phyloP scores from a whole-genome alignment of 2,888 invertebrate species.

The Tinea pellionella region DNA sequence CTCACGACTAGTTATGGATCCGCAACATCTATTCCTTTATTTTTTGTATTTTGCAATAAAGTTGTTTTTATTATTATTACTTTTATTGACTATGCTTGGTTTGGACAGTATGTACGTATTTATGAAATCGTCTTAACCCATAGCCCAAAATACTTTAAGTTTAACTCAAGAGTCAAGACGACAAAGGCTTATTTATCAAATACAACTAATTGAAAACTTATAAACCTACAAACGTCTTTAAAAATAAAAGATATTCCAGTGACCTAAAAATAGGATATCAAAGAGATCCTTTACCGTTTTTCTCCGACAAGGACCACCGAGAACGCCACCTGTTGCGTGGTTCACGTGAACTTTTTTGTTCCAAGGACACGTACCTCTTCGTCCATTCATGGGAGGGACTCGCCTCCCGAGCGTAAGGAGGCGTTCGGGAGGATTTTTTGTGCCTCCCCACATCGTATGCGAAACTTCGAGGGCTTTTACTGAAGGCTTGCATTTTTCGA shows the following conservation, averaged over 20 bases:
- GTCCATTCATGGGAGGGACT: slow-evolving; percentile 64
- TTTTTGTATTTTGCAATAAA: too few relatives aligned
- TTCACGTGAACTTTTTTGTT: slow-evolving; percentile 69
- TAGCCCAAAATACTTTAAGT: too few relatives aligned
- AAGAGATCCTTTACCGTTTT: background rate
- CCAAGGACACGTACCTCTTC: slow-evolving; percentile 65
- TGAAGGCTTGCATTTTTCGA: slow-evolving; percentile 55
- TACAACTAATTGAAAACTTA: background rate
- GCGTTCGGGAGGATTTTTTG: slow-evolving; percentile 60
- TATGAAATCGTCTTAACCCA: too few relatives aligned
- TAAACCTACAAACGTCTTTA: too few relatives aligned
- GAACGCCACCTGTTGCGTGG: slow-evolving; percentile 56
- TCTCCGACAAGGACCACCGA: slow-evolving; percentile 3
- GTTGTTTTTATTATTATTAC: too few relatives aligned
- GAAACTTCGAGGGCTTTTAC: slow-evolving; percentile 55
- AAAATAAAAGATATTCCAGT: background rate
- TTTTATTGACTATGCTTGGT: too few relatives aligned
- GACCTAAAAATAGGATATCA: background rate
- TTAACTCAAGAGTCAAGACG: too few relatives aligned
- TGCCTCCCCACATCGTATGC: slow-evolving; percentile 64
- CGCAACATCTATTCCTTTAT: too few relatives aligned
- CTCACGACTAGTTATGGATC: too few relatives aligned
- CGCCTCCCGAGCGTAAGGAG: slow-evolving; percentile 45
- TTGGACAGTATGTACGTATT: too few relatives aligned
- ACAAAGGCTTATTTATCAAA: too few relatives aligned